phyloP scores from a whole-genome alignment of 2,888 invertebrate species.

The Megaustenia siamemsis region DNA sequence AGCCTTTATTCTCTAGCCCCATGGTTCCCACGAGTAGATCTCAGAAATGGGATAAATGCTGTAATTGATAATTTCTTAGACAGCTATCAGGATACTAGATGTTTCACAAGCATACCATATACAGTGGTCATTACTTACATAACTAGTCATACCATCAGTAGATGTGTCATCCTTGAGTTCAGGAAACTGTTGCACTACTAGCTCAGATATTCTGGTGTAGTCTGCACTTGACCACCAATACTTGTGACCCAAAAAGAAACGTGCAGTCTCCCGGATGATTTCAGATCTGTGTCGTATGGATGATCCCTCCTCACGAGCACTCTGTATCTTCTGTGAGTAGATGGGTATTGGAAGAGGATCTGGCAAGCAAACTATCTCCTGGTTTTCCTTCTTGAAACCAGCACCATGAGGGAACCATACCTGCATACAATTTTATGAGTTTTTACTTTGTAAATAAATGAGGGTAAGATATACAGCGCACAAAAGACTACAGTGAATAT shows the following conservation, averaged over 20 bases:
- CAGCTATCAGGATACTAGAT: too few relatives aligned
- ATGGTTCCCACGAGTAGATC: too few relatives aligned
- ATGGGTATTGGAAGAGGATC: slow-evolving; percentile 56
- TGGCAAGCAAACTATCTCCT: slow-evolving; percentile 56
- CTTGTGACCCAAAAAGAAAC: slow-evolving; percentile 57
- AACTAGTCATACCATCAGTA: slow-evolving; percentile 51
- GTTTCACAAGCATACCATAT: too few relatives aligned
- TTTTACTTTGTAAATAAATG: neutral
- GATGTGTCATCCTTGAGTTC: slow-evolving; percentile 56
- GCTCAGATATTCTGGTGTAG: slow-evolving; percentile 59
- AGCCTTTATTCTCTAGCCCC: too few relatives aligned
- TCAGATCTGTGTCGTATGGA: slow-evolving; percentile 56
- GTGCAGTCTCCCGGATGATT: slow-evolving; percentile 58
- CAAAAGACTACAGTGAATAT: too few relatives aligned
- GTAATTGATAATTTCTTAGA: too few relatives aligned
- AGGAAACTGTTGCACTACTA: slow-evolving; percentile 58
- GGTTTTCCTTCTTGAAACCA: slow-evolving; percentile 58
- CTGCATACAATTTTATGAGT: slow-evolving; percentile 5
- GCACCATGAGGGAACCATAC: slow-evolving; percentile 60
- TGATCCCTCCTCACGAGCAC: slow-evolving; percentile 56
- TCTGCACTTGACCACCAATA: slow-evolving; percentile 61
- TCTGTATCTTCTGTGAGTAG: slow-evolving; percentile 57
- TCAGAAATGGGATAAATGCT: too few relatives aligned
- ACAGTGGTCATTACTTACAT: slow-evolving; percentile 47
- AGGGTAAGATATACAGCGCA: neutral